Evolutionary conservation across 2,113 vertebrate species (phyloP), one percentile per base, ranked within the genome.

Genomic region (Rutilus rutilus): DNA sequence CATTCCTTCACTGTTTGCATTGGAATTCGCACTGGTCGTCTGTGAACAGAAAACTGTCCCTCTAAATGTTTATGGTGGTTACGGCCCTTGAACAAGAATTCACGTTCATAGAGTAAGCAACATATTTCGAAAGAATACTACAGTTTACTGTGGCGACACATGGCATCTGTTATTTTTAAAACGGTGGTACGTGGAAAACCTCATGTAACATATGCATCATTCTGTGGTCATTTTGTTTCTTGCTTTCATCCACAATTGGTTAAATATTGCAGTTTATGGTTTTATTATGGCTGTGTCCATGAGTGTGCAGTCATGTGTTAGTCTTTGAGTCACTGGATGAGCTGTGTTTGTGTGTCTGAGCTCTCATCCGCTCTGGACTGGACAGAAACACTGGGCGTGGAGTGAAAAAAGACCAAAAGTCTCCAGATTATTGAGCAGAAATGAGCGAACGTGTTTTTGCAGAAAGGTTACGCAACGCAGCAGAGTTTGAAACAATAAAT

Each of bases 301-400:
- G 23, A 67, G 25, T 47, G 42, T 82, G 79, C 45, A 30, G 60
- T 82, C 62, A 52, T 33, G 27, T 52, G 45, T 50, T 65, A 36
- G 79, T 82, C 23, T 79, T 39, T 60, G 78, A 64, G 78, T 87
- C 87, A 78, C 82, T 50, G 71, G 23, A 80, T 80, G 57, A 80
- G 59, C 59, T 80, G 59, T 80, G 8, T 80, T 64, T 64, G 78
- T 80, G 76, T 54, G 25, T 76, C 75, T 78, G 54, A 11, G 69
- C 36, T n/a, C 69, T 71, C 67, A 11, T 69, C 67, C 19, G 9
- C 33, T 74, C 71, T 45, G 39, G 39, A 47, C 10, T 47, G 39
- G 71, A 74, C 33, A 65, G 78, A 39, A 42, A 45, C 42, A 27
- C 27, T 33, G n/a, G 39, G 60, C 11, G 60, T 50, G 25, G 59